Evolutionary conservation across 1,140 invertebrate genomes (phyloP), one percentile per base, ranked within the genome.

Genomic region (Bombus confusus): DNA sequence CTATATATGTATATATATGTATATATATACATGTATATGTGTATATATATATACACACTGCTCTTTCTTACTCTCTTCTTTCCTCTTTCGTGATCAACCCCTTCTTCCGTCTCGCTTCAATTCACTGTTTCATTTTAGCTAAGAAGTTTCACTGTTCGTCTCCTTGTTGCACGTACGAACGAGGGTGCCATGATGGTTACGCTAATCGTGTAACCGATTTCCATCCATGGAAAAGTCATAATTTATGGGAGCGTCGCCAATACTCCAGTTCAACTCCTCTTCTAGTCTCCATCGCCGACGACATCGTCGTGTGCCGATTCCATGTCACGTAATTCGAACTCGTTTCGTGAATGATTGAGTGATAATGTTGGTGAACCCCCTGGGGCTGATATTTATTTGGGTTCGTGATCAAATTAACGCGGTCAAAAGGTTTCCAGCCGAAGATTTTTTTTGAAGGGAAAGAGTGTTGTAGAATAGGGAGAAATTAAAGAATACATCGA

Each of bases 181-280:
- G 87, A 90, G 91, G 91, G 92, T 92, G 93, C 92, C 91, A 91
- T 39, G 89, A 92, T 92, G 93, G 91, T 94, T 92, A 92, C 90
- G 93, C 91, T 94, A 94, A 94, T 94, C 93, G 92, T 94, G 92
- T 94, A 91, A 93, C 91, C 93, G 92, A 94, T 94, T 94, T 93
- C 92, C 89, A 90, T 88, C 92, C 90, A 92, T 92, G 92, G 89
- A 93, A 93, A 93, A 85, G 84, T 85, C 78, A 85, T 85, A 85
- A 85, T 85, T 85, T 81, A 81, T 85, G 69, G 84, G 47, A 22
- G 15, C 43, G n/a, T 22, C 78, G 39, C 57, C 78, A 80, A 85
- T 80, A 79, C 68, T 59, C 10, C 41, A 47, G 28, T 2, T 28
- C 39, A n/a, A 9, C 37, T 28, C 75, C 57, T n/a, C 8, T 12